Evolutionary conservation across 2,797 vertebrate genomes (phyloP).

Genomic region (Capromys pilorides): DNA sequence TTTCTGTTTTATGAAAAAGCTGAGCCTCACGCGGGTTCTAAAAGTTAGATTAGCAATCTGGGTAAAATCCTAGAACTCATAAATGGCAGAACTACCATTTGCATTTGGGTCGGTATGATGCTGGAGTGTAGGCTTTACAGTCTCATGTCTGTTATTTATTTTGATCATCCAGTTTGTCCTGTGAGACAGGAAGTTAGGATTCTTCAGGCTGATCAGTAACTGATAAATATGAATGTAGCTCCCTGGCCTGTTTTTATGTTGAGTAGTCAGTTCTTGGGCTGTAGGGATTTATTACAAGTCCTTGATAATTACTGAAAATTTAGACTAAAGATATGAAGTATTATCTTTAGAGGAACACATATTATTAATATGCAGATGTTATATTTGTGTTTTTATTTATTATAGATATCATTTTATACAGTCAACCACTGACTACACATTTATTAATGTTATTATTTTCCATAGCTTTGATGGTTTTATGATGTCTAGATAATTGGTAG

Average conservation of each 20-base stretch:
- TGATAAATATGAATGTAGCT: not conserved
- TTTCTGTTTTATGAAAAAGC: not conserved
- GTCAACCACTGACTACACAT: not conserved
- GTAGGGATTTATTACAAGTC: not conserved
- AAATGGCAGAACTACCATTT: not conserved
- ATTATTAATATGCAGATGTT: not conserved
- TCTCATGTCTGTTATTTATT: not conserved
- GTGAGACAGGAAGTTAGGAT: not conserved
- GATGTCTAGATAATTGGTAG: not conserved
- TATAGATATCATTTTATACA: constrained; percentile 14
- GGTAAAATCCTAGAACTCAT: not conserved
- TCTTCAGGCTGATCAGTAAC: not conserved
- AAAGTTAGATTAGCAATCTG: not conserved
- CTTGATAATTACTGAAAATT: not conserved
- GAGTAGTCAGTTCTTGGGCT: not conserved
- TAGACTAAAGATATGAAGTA: not conserved
- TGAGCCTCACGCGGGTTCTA: not conserved
- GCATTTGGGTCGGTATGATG: not conserved
- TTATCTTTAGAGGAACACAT: not conserved
- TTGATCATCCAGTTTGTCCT: not conserved
- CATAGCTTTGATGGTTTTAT: not conserved
- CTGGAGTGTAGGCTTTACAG: not conserved
- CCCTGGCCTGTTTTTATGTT: not conserved
- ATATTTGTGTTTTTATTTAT: constrained; percentile 28
- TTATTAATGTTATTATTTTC: not conserved